phyloP scores from a whole-genome alignment of 2,888 invertebrate species.

The Neocrepidodera transversa region DNA sequence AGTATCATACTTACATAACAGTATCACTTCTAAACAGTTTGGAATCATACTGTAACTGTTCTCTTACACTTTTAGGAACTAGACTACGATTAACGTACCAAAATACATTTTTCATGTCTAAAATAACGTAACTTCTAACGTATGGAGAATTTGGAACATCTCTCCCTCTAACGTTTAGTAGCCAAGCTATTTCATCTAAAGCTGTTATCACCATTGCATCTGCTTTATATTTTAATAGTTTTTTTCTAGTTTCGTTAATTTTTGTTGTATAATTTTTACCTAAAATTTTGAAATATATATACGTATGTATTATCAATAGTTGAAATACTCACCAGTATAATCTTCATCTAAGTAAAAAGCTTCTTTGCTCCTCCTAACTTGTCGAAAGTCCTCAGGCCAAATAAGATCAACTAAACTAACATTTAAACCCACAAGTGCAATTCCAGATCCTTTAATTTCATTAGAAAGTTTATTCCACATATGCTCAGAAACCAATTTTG shows the following conservation, averaged over 20 bases:
- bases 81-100: conserved; percentile 76
- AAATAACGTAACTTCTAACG: conserved; percentile 76
- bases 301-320: no score
- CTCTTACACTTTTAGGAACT: conserved; percentile 60
- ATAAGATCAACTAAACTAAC: conserved; percentile 79
- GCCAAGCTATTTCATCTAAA: conserved; percentile 87
- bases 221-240: conserved; percentile 68
- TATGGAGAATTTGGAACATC: conserved; percentile 85
- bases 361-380: conserved; percentile 57
- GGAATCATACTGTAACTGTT: conserved; percentile 63
- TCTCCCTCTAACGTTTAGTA: conserved; percentile 85
- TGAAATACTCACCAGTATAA: conserved; percentile 62
- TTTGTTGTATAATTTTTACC: conserved; percentile 81
- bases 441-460: conserved; percentile 61
- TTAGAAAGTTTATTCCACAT: conserved; percentile 71
- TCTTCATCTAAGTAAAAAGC: conserved; percentile 61
- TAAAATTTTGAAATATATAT: conserved; percentile 45
- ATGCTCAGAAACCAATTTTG: conserved; percentile 72
- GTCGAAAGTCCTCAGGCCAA: conserved; percentile 64
- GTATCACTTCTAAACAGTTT: conserved; percentile 67
- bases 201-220: conserved; percentile 86
- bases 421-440: conserved; percentile 63
- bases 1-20: conserved; percentile 67
- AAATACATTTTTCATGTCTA: conserved; percentile 70
- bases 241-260: conserved; percentile 69